A percentile compares a stretch with the other conserved stretches of the same genome.
phyloP scores from a whole-genome alignment of 2,888 invertebrate species.

The Drosophila atripex region DNA sequence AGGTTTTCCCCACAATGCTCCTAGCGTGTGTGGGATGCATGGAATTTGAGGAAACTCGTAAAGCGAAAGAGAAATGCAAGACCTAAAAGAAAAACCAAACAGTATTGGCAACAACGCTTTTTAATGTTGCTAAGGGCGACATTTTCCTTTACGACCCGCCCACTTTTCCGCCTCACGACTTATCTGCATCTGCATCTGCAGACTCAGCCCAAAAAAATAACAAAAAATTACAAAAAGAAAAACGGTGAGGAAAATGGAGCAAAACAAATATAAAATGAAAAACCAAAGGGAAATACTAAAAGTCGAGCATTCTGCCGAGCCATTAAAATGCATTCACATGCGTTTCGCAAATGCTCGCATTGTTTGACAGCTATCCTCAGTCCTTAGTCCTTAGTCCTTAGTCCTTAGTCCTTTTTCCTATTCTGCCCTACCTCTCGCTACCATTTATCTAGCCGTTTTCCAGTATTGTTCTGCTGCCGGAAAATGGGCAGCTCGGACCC shows the following conservation, averaged over 20 bases:
- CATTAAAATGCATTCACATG: slow-evolving; percentile 66
- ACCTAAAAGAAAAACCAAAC: neutral
- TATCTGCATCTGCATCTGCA: slow-evolving; percentile 42
- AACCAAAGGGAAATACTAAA: slow-evolving; percentile 39
- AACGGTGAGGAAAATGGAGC: neutral
- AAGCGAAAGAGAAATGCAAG: slow-evolving; percentile 8
- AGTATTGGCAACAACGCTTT: slow-evolving; percentile 22
- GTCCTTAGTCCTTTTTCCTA: slow-evolving; percentile 2
- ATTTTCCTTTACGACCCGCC: slow-evolving; percentile 35
- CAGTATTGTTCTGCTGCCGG: neutral
- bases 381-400: slow-evolving; percentile 1
- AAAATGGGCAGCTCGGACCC: slow-evolving; percentile 36
- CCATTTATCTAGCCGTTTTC: neutral
- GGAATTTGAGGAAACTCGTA: slow-evolving; percentile 25
- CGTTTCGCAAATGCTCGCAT: slow-evolving; percentile 30
- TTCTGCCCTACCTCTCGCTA: neutral
- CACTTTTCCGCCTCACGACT: neutral
- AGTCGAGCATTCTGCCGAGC: slow-evolving; percentile 37
- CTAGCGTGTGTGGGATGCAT: slow-evolving; percentile 16
- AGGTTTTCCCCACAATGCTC: neutral
- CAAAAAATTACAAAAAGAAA: neutral
- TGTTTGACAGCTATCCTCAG: slow-evolving; percentile 44
- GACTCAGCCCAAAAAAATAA: neutral
- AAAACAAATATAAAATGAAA: slow-evolving; percentile 11
- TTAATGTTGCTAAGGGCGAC: slow-evolving; percentile 27